These are phyloP conservation scores for Hippolais icterina DNA, from an alignment of 2,113 vertebrate genomes.

Conservation along the genomic window DNA sequence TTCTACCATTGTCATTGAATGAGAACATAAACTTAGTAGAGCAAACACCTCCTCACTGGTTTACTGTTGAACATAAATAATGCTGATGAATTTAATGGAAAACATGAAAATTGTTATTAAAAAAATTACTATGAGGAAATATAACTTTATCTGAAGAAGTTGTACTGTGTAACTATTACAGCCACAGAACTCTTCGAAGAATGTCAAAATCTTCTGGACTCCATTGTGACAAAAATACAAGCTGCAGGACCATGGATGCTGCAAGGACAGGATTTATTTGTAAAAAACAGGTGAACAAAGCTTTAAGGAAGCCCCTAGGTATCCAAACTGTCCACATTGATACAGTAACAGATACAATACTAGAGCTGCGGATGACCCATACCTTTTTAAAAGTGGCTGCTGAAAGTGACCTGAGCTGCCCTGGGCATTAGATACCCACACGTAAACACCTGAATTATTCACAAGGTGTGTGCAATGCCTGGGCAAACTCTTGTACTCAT, in stretches of 20 bases:
- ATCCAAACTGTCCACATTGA: not conserved
- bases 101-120: not conserved
- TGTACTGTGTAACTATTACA: not conserved
- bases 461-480: not conserved
- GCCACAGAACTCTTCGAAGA: not conserved
- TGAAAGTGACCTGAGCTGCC: not conserved
- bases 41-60: not conserved
- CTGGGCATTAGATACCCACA: not conserved
- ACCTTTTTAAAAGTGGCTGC: not conserved
- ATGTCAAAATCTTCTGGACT: not conserved
- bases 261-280: not conserved
- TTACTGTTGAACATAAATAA: not conserved
- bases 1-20: not conserved
- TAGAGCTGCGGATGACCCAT: not conserved
- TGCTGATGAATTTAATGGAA: not conserved
- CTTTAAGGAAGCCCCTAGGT: not conserved
- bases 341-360: not conserved
- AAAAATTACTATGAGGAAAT: not conserved
- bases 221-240: not conserved
- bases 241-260: not conserved
- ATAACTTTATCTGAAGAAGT: not conserved
- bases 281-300: not conserved
- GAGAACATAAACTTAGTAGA: not conserved
- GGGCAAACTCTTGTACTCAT: not conserved
- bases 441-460: not conserved